Evolutionary conservation across 2,113 vertebrate species (phyloP), one percentile per base, ranked within the genome.

Genomic region (Vanacampus margaritifer): DNA sequence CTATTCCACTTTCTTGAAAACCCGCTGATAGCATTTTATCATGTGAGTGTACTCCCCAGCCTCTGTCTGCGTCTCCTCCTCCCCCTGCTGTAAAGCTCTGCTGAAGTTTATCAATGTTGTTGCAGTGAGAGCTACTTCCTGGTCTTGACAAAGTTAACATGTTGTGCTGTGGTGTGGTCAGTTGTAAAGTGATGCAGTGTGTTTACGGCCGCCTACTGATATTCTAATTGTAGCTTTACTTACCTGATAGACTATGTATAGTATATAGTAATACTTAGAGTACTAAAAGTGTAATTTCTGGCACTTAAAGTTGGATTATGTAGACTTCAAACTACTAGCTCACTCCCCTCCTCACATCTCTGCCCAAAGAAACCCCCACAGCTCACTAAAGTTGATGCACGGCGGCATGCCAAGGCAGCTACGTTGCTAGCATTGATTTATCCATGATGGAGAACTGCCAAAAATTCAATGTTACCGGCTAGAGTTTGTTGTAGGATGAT

Each of bases 61-160:
- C 69, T 81, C 74, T 81, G 70, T 80, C 83, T 75, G 74, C 74
- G 19, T 37, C 73, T 65, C 37, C 64, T 8, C 48, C 35, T 37
- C 51, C 26, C 53, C 57, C 16, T 45, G 64, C 51, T 72, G 65
- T 65, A 71, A 76, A 60, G 72, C 54, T 72, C 67, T 53, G 60
- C 73, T 78, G 67, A 87, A 39, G 74, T 88, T 92, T 92, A 93
- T 92, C 91, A 91, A 65, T 92, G 89, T 92, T 93, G 81, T 87
- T 92, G 79, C 92, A 92, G 92, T 74, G 17, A 75, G 53, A 75
- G 77, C 68, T 68, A 85, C 84, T 91, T 93, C 91, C 91, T 91
- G 82, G 58, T 79, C 75, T 70, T 84, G 85, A 89, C 79, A 87
- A 76, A 76, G 80, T 80, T 72, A 73, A 72, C 83, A 73, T 81